Evolutionary conservation across 2,113 vertebrate genomes (phyloP).

Genomic region (Siniperca chuatsi): DNA sequence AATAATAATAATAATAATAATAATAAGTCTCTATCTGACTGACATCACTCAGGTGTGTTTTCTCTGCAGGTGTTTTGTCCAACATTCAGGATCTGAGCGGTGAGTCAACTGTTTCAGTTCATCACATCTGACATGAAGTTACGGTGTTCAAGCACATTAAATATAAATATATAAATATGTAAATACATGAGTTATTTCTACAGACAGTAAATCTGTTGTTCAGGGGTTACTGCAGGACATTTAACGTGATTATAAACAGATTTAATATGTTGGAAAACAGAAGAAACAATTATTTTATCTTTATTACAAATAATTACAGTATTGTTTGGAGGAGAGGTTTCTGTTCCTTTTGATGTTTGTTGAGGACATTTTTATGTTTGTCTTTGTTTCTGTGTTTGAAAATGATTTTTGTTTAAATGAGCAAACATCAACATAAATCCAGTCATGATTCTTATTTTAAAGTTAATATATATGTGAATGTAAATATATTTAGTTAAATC

Average conservation of each 20-base stretch:
- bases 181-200: too few species aligned
- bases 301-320: not conserved
- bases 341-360: not conserved
- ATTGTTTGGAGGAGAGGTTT: too few species aligned
- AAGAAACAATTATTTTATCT: too few species aligned
- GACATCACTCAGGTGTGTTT: not conserved
- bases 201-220: too few species aligned
- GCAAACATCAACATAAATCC: not conserved
- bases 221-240: not conserved
- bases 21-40: too few species aligned
- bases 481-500: not conserved
- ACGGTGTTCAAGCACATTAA: not conserved
- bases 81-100: constrained; percentile 2
- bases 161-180: too few species aligned
- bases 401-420: not conserved
- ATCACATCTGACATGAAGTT: too few species aligned
- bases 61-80: not conserved
- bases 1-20: too few species aligned
- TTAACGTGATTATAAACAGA: too few species aligned
- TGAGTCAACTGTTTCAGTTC: not conserved
- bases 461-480: not conserved
- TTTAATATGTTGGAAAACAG: too few species aligned
- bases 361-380: not conserved
- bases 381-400: not conserved
- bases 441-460: too few species aligned